A percentile compares a stretch with the other conserved stretches of the same genome.
These are phyloP conservation scores for Callithrix jacchus DNA, from an alignment of 2,113 vertebrate species.

Conservation along the genomic window DNA sequence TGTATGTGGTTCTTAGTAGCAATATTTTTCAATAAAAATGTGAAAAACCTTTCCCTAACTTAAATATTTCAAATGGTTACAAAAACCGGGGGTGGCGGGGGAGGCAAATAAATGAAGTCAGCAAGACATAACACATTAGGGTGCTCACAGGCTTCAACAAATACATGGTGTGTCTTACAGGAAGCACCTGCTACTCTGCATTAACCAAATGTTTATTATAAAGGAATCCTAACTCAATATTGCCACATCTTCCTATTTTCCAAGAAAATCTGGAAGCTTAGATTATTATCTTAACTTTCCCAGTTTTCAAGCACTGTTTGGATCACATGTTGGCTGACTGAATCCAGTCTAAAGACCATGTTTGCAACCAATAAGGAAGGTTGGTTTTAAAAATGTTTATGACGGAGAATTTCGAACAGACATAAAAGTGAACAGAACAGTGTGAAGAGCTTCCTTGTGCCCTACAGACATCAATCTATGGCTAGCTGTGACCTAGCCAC, in stretches of 20 bases:
- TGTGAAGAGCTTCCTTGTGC: not conserved
- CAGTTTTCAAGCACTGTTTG: not conserved
- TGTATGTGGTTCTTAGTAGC: not conserved
- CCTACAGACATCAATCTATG: not conserved
- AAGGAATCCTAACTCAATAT: not conserved
- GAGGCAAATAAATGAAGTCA: not conserved
- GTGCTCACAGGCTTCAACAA: not conserved
- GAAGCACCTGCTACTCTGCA: not conserved
- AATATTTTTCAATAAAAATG: not conserved
- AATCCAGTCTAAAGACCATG: not conserved
- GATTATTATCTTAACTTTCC: not conserved
- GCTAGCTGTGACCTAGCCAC: not conserved
- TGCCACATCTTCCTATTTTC: not conserved
- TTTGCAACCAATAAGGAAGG: not conserved
- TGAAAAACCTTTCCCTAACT: not conserved
- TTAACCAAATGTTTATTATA: not conserved
- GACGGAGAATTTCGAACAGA: not conserved
- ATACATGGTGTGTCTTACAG: fast-evolving
- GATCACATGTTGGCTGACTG: not conserved
- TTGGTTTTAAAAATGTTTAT: not conserved
- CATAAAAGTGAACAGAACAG: not conserved
- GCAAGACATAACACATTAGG: not conserved
- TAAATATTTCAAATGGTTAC: not conserved
- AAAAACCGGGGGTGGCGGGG: not conserved
- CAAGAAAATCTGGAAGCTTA: not conserved